These are phyloP conservation scores for Macropodus opercularis DNA, from an alignment of 2,797 vertebrate genomes.

Conservation along the genomic window DNA sequence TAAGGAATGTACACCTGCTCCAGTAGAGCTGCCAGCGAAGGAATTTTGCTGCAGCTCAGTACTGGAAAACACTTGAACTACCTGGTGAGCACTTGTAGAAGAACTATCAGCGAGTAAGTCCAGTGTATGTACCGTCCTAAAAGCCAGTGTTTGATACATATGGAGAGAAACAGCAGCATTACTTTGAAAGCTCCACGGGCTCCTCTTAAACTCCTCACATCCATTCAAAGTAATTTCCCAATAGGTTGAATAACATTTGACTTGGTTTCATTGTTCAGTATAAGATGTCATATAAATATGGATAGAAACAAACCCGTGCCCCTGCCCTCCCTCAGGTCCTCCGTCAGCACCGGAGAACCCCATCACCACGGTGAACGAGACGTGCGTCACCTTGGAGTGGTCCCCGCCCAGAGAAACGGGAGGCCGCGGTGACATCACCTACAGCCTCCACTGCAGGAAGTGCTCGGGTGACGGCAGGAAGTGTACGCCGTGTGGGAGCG, in stretches of 20 bases:
- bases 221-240: not conserved
- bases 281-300: not conserved
- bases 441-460: conserved; percentile 84
- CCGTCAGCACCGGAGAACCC: conserved; percentile 86
- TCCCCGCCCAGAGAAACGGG: conserved; percentile 81
- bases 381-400: conserved; percentile 86
- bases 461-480: conserved; percentile 76
- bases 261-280: not conserved
- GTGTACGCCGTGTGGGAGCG: conserved; percentile 80
- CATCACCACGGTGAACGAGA: conserved; percentile 85
- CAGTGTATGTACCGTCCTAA: too few relatives aligned
- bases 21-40: conserved; percentile 6
- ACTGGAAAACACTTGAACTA: too few relatives aligned
- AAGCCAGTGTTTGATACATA: too few relatives aligned
- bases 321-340: conserved; percentile 71
- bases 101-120: too few relatives aligned
- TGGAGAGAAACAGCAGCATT: too few relatives aligned
- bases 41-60: not conserved
- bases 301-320: not conserved
- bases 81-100: too few relatives aligned
- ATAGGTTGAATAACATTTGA: not conserved
- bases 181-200: not conserved
- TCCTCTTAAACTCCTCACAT: not conserved
- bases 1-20: conserved; percentile 9
- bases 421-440: conserved; percentile 82